phyloP scores from a whole-genome alignment of 2,888 invertebrate genomes.

The Corbicula japonica region DNA sequence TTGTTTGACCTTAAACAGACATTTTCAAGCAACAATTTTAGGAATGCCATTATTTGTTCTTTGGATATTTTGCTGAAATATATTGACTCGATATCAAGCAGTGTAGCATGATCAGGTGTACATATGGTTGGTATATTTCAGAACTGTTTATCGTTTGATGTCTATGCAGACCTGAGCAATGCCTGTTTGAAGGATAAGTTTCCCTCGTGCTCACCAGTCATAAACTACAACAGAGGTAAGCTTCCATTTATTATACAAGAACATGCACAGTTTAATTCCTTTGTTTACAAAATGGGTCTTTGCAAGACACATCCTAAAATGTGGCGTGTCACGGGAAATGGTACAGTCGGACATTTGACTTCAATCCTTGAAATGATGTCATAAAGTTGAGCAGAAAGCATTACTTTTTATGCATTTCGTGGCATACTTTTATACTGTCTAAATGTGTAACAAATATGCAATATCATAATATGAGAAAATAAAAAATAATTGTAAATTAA shows the following conservation, averaged over 20 bases:
- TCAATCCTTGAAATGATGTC: background rate
- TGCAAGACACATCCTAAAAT: no score
- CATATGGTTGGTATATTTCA: slow-evolving; percentile 44
- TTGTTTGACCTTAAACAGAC: background rate
- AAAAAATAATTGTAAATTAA: no score
- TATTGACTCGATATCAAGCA: background rate
- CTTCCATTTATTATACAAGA: background rate
- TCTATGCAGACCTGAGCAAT: slow-evolving; percentile 60
- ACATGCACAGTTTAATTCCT: background rate
- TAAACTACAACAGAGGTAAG: slow-evolving; percentile 77
- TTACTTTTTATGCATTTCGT: no score
- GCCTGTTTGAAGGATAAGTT: slow-evolving; percentile 16
- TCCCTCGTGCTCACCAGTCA: slow-evolving; percentile 76
- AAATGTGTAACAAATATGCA: no score
- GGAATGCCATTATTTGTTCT: background rate
- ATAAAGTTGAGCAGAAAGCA: background rate
- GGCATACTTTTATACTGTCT: no score
- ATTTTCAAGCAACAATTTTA: background rate
- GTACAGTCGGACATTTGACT: background rate
- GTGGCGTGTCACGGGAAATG: background rate
- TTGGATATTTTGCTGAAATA: background rate
- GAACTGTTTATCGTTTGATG: slow-evolving; percentile 69
- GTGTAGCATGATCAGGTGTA: slow-evolving; percentile 1
- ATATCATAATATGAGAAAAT: no score
- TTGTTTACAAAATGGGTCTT: background rate